Percentiles rank a stretch among this genome's conserved stretches.
Conservation (phyloP, 2,113 vertebrate species). For the Dromaius novaehollandiae region DNA sequence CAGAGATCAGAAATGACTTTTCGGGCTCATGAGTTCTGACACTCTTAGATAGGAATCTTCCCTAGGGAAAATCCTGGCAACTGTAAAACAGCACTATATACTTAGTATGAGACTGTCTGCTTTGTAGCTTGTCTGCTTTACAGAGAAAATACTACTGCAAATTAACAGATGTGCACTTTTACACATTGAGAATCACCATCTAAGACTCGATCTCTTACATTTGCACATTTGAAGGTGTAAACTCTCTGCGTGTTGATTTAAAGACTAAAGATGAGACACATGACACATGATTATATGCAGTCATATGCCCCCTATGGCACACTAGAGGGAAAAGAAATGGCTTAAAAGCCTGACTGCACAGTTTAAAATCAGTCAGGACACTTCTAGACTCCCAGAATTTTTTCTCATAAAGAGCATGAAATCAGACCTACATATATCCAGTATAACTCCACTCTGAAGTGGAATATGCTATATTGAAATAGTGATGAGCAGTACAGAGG, state of each 20-base stretch:
- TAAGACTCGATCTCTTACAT: not conserved
- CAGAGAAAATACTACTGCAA: not conserved
- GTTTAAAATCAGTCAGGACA: not conserved
- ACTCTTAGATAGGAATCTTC: not conserved
- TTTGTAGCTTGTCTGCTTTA: not conserved
- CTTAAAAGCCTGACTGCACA: not conserved
- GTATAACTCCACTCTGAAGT: slow-evolving; percentile 1
- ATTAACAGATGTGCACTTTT: not conserved
- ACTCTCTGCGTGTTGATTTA: not conserved
- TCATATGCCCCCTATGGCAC: not conserved
- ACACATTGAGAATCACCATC: not conserved
- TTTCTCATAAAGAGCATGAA: not conserved
- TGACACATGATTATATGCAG: not conserved
- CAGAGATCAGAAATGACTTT: slow-evolving; percentile 35
- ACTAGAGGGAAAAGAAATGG: not conserved
- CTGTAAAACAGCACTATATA: not conserved
- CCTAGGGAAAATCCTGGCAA: not conserved
- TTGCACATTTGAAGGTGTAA: not conserved
- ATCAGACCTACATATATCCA: not conserved
- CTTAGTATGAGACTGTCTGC: not conserved
- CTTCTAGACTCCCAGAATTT: not conserved
- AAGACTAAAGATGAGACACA: not conserved
- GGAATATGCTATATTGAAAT: not conserved
- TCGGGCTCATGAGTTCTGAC: not conserved
- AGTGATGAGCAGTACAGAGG: not conserved